Evolutionary conservation across 2,113 vertebrate species (phyloP).

Genomic region (Himantopus leucocephalus): DNA sequence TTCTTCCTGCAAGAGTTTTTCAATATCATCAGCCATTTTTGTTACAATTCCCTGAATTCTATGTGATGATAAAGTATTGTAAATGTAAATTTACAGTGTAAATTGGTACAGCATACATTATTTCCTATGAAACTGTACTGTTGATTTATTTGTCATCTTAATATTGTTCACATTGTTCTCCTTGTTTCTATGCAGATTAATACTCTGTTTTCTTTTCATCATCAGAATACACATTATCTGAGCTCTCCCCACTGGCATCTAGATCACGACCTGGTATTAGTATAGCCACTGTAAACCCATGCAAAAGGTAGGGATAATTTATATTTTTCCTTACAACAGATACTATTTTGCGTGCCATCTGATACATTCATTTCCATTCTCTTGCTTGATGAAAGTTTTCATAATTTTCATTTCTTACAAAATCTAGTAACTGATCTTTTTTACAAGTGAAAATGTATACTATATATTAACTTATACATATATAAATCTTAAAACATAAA

Average conservation of each 20-base stretch:
- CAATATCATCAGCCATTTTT: neutral
- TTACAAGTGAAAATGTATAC: neutral
- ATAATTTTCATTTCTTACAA: neutral
- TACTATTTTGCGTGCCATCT: neutral
- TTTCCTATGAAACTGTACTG: neutral
- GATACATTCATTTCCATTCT: neutral
- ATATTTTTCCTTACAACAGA: neutral
- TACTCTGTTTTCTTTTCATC: neutral
- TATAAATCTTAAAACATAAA: neutral
- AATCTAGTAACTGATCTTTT: neutral
- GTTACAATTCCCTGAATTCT: neutral
- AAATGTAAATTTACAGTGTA: neutral
- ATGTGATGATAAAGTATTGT: neutral
- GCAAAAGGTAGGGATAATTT: neutral
- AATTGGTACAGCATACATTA: neutral
- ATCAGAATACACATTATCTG: neutral
- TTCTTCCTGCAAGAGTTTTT: neutral
- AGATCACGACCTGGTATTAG: neutral
- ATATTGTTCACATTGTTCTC: neutral
- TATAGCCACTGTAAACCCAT: neutral
- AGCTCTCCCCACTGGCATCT: neutral
- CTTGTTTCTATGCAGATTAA: neutral
- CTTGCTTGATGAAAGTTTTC: neutral
- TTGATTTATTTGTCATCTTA: neutral
- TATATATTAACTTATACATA: neutral